These are phyloP conservation scores for Drosophila chauvacae DNA, from an alignment of 1,140 invertebrate species.

Conservation along the genomic window DNA sequence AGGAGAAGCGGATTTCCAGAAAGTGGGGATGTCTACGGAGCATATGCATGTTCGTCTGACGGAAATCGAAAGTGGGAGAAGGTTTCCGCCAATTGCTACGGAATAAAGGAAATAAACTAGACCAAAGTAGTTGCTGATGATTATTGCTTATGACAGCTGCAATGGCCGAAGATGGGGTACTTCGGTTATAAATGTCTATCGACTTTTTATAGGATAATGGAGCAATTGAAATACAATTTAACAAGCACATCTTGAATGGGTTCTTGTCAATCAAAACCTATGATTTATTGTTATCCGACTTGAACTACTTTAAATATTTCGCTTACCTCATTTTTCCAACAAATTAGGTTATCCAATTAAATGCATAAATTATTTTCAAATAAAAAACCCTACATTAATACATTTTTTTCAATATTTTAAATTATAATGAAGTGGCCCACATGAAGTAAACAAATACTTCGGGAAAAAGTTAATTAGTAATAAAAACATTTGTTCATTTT, in stretches of 20 bases:
- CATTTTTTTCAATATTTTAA: neutral
- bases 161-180: neutral
- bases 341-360: neutral
- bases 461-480: neutral
- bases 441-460: neutral
- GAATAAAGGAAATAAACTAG: slow-evolving; percentile 7
- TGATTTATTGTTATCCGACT: neutral
- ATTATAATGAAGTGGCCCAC: no score
- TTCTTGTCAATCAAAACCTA: neutral
- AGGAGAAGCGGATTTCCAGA: neutral
- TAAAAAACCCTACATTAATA: neutral
- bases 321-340: neutral
- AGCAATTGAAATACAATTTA: neutral
- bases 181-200: neutral
- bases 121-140: slow-evolving; percentile 27
- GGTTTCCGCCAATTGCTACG: neutral
- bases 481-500: slow-evolving; percentile 4
- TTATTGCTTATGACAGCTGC: slow-evolving; percentile 23
- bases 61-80: slow-evolving; percentile 46
- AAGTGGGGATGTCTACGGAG: neutral
- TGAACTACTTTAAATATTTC: no score
- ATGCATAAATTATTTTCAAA: neutral
- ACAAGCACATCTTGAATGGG: neutral
- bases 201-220: neutral
- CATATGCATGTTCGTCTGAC: slow-evolving; percentile 31